Base-by-base conservation (phyloP, 1,140 invertebrate species). In the Cheumatopsyche charites region DNA sequence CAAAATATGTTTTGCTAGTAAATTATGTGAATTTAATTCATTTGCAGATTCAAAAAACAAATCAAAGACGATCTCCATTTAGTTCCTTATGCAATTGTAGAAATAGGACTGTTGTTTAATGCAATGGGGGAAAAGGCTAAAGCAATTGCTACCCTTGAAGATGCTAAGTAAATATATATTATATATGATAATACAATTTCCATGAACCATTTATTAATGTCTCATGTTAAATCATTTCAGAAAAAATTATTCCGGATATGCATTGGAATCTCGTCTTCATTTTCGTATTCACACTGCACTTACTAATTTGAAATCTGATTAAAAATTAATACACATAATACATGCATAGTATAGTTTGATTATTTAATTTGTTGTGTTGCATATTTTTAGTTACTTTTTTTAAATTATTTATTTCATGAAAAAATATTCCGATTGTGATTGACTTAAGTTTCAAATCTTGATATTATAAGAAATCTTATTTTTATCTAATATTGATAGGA, bases 221-320 rank as follows among this genome's bases (percentile, higher is more conserved):
- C 13, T 49, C 45, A 49, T 42, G 5, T 11, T 23, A 25, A 36
- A 17, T 67, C 66, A 47, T 85, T 86, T 11, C 80, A 95, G 93
- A 80, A 94, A 91, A 84, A 92, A 93, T 78, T 96, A 90, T 80
- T 92, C 92, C n/a, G 90, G 92, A 2, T 97, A 96, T 82, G 89
- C 91, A 0, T 82, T 98, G 63, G 95, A 98, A 79, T 96, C 95
- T 0, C 87, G 95, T 61, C 84, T 98, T 21, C 95, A 97, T 81
- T 98, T 98, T 83, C 87, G 94, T 76, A 92, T 98, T 74, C 95
- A 98, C 80, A 90, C 91, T 0, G 90, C 90, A 67, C 78, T 92
- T 6, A 42, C 71, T 23, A 36, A 55, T 42, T 41, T 75, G 21
- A 75, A 52, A 29, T 67, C 65, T 3, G 62, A 63, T 21, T 26